Evolutionary conservation across 1,140 invertebrate genomes (phyloP), one percentile per base, ranked within the genome.

Genomic region (Dufourea novaeangliae): DNA sequence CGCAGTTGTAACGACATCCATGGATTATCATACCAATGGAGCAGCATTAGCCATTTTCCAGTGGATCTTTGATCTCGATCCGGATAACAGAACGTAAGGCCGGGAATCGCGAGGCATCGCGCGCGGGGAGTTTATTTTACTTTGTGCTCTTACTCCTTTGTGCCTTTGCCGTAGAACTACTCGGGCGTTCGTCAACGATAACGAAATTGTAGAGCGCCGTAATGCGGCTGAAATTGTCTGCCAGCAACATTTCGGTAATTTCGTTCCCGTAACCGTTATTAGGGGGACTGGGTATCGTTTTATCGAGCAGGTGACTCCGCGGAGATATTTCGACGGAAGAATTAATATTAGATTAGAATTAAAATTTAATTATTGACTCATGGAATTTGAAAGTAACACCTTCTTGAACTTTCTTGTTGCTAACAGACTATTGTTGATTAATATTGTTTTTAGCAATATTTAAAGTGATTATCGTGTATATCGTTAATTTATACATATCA

Each of bases 1-100:
- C 20, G 17, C 7, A 20, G 11, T 25, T 32, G n/a, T 37, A 66
- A 8, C 14, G 22, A 17, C 37, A 17, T 25, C n/a, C 29, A 14
- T 41, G 20, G 54, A 74, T 74, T 74, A 74, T 12, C 62, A 66
- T 41, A 22, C 34, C 46, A 10, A 25, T 20, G n/a, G 39, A 63
- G 14, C 61, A 34, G 34, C 25, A 69, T 76, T 37, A 69, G 32
- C 59, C 32, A 5, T 20, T 39, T 56, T 44, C 20, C 22, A 32
- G 54, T 50, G 29, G 64, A 76, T 76, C 73, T 76, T 76, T 76
- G 73, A 76, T 75, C 72, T 75, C 72, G 72, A 75, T 39, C 41
- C 37, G 25, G 37, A 39, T 59, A 63, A 20, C 32, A 17, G 0
- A 2, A n/a, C 39, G 59, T 61, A 59, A 75, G 73, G 62, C 50